Conservation (phyloP, 2,113 vertebrate genomes). For the Alethe diademata region DNA sequence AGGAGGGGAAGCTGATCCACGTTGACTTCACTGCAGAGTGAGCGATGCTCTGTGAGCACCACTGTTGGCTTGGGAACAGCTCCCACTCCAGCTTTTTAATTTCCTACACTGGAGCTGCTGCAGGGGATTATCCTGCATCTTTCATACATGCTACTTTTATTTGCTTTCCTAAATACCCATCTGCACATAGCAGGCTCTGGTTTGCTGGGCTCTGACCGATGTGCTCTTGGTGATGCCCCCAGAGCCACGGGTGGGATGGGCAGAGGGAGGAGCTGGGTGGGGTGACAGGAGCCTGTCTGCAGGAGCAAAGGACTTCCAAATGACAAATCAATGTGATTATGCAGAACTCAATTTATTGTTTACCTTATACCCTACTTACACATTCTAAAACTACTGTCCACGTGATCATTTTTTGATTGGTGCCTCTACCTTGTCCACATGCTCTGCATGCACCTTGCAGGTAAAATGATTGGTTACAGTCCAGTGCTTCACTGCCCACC, state of each 20-base stretch:
- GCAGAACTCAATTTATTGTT: too few species aligned
- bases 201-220: not conserved
- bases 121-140: not conserved
- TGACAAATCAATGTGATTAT: too few species aligned
- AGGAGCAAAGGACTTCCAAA: too few species aligned
- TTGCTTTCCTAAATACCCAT: not conserved
- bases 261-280: not conserved
- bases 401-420: too few species aligned
- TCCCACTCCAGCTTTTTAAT: not conserved
- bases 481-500: too few species aligned
- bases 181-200: rapidly evolving
- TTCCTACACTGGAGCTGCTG: not conserved
- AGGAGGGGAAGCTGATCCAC: not conserved
- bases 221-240: not conserved
- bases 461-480: too few species aligned
- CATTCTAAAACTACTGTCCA: too few species aligned
- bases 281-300: not conserved
- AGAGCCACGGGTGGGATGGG: not conserved
- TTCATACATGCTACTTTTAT: not conserved
- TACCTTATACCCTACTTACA: too few species aligned
- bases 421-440: too few species aligned
- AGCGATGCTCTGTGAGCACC: rapidly evolving
- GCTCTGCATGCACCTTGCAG: too few species aligned
- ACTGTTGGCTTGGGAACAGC: rapidly evolving
- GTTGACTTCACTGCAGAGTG: not conserved